These are phyloP conservation scores for Chymomyza fuscimana DNA, from an alignment of 2,888 invertebrate genomes.

Conservation along the genomic window DNA sequence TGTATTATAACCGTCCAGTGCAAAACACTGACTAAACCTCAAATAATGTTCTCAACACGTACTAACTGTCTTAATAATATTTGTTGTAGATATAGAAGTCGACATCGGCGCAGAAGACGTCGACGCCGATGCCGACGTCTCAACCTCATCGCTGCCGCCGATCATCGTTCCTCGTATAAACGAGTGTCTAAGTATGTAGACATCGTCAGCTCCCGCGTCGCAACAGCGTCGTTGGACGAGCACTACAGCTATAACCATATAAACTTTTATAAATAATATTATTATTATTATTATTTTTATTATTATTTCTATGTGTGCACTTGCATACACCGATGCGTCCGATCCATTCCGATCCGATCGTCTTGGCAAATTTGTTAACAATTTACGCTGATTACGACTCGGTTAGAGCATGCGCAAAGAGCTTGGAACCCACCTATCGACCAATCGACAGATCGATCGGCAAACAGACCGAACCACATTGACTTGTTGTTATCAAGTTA, in stretches of 20 bases:
- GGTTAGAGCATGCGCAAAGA: slow-evolving; percentile 4
- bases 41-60: slow-evolving; percentile 77
- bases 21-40: slow-evolving; percentile 77
- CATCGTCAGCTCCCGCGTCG: slow-evolving; percentile 6
- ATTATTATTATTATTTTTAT: slow-evolving; percentile 51
- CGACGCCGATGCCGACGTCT: slow-evolving; percentile 15
- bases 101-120: slow-evolving; percentile 31
- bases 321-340: slow-evolving; percentile 22
- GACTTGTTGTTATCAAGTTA: slow-evolving; percentile 48
- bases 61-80: slow-evolving; percentile 77
- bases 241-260: slow-evolving; percentile 39
- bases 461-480: slow-evolving; percentile 2
- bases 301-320: slow-evolving; percentile 19
- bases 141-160: slow-evolving; percentile 14
- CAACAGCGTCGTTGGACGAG: slow-evolving; percentile 26
- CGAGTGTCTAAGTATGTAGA: slow-evolving; percentile 28
- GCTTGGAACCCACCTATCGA: background rate
- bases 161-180: slow-evolving; percentile 12
- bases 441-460: background rate
- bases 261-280: slow-evolving; percentile 71
- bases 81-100: slow-evolving; percentile 76
- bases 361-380: slow-evolving; percentile 75
- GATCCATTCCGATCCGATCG: slow-evolving; percentile 34
- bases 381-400: slow-evolving; percentile 56
- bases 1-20: slow-evolving; percentile 72